phyloP scores from a whole-genome alignment of 2,888 invertebrate genomes.

The Imbricaverruca yamaguchii region DNA sequence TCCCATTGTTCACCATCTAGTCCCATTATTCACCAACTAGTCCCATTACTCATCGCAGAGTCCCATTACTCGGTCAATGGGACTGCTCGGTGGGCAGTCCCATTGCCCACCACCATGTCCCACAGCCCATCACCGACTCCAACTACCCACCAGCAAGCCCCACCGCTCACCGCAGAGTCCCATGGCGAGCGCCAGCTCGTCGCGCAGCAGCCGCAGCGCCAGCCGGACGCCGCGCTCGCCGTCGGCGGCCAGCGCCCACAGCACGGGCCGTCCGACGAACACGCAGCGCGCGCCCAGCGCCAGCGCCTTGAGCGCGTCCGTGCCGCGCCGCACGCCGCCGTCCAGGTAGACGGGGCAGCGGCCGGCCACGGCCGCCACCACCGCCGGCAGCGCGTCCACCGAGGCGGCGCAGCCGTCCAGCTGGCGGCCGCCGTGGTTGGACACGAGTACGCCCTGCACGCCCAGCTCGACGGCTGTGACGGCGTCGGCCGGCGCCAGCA shows the following conservation, averaged over 20 bases:
- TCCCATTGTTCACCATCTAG: neutral
- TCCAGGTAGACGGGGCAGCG: conserved; percentile 74
- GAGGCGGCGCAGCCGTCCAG: conserved; percentile 75
- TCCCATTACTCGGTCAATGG: too few relatives aligned
- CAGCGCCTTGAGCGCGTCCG: conserved; percentile 82
- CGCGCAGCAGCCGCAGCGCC: conserved; percentile 58
- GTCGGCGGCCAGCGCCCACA: conserved; percentile 73
- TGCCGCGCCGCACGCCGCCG: conserved; percentile 74
- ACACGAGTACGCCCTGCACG: conserved; percentile 73
- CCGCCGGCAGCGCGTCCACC: conserved; percentile 62
- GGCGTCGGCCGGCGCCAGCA: conserved; percentile 80
- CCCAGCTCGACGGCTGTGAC: conserved; percentile 62
- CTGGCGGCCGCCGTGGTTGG: conserved; percentile 90
- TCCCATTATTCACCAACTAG: conserved; percentile 52
- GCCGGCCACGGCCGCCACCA: conserved; percentile 60
- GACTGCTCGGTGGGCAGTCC: too few relatives aligned
- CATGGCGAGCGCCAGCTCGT: conserved; percentile 67
- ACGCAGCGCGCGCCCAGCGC: conserved; percentile 85
- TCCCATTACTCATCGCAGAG: conserved; percentile 61
- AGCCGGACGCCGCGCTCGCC: conserved; percentile 66
- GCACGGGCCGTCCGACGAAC: conserved; percentile 73
- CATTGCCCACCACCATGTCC: too few relatives aligned
- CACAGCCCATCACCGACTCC: too few relatives aligned
- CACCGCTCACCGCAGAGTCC: conserved; percentile 55
- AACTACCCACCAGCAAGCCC: neutral